Evolutionary conservation across 2,113 vertebrate species (phyloP), one percentile per base, ranked within the genome.

Genomic region (Zapornia atra): DNA sequence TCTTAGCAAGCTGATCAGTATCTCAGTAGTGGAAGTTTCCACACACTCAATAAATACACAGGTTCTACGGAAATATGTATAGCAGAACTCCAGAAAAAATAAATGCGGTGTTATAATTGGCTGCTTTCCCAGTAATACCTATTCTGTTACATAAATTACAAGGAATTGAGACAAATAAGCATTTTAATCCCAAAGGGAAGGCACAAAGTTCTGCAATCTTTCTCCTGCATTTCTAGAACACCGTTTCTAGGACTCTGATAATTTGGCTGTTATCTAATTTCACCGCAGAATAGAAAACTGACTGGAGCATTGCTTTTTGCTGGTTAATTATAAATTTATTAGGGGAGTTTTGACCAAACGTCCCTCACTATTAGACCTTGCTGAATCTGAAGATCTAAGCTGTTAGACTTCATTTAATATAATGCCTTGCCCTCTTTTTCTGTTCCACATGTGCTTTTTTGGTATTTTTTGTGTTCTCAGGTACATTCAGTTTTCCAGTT

Each of bases 321-420:
- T 83, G 53, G 38, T 57, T 93, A 92, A 96, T 96, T 96, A 88
- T 78, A 64, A 86, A 92, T 94, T 82, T 88, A 84, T 94, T 93
- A 94, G 69, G 14, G 42, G 40, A 60, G 31, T 92, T 88, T 88
- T 84, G 54, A 57, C 68, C 80, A 86, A 81, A 81, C 53, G 51
- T 90, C 48, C 60, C 80, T 90, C 14, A 9, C 28, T 88, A 44
- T 90, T 90, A 86, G 76, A 68, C 72, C 72, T 88, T 29, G 8
- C 60, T 44, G 88, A 75, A 78, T 90, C 42, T 57, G 60, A 78
- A 96, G 79, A 86, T 88, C 68, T 46, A 75, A 68, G 76, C 64
- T 78, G 86, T 93, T 90, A 90, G 82, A 36, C 60, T 73, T 77
- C 42, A 78, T 81, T 94, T 86, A 71, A 26, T 36, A 19, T 70